These are phyloP conservation scores for Pithys albifrons DNA, from an alignment of 2,113 vertebrate genomes.

Conservation along the genomic window DNA sequence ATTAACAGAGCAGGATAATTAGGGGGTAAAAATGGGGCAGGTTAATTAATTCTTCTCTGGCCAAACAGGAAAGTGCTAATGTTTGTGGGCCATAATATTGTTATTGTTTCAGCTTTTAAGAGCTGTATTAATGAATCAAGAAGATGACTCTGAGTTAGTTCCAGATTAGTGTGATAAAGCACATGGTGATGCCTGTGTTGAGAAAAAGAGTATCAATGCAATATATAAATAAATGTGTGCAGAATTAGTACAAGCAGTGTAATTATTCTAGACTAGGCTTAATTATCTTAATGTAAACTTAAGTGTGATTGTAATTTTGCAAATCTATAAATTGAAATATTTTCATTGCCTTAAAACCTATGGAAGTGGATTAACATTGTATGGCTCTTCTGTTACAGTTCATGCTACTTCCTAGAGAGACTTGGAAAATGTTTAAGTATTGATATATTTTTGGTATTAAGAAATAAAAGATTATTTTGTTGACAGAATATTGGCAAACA, in stretches of 20 bases:
- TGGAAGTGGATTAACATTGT: neutral
- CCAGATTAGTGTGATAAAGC: slow-evolving; percentile 8
- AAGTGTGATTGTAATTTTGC: neutral
- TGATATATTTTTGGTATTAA: neutral
- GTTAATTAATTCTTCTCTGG: slow-evolving; percentile 56
- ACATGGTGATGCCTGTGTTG: rapidly evolving
- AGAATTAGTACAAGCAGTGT: neutral
- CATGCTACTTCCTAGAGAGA: neutral
- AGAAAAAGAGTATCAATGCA: neutral
- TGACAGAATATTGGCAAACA: neutral
- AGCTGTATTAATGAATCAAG: neutral
- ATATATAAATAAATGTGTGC: neutral
- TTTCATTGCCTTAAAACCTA: neutral
- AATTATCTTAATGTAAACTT: neutral
- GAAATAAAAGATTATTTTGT: neutral
- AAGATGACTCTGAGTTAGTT: slow-evolving; percentile 17
- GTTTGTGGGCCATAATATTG: slow-evolving; percentile 1
- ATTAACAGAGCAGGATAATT: slow-evolving; percentile 49
- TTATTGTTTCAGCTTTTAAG: slow-evolving; percentile 43
- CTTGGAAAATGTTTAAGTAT: neutral
- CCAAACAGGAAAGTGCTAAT: slow-evolving; percentile 53
- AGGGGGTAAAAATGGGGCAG: slow-evolving; percentile 5
- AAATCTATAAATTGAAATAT: neutral
- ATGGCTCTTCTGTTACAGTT: neutral
- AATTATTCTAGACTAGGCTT: neutral